Base-by-base conservation (phyloP, 2,888 invertebrate genomes). In the Clepsis dumicolana region DNA sequence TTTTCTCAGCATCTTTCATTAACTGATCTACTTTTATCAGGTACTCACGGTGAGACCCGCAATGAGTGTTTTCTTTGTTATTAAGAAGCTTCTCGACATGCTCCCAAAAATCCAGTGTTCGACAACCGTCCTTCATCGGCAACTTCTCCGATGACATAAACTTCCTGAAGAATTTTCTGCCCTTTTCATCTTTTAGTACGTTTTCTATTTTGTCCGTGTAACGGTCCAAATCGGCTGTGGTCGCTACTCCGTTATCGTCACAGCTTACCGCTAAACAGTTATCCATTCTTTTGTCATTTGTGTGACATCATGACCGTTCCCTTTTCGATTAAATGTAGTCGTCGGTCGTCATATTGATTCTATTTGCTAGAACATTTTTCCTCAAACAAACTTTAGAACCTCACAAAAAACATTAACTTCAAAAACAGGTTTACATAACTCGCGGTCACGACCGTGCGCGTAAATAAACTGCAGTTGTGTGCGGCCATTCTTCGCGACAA, bases 121-220 rank as follows among this genome's bases (percentile, higher is more conserved):
- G 81, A 25, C 87, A 84, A 14, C 93, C 94, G 71, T 87, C 83
- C 73, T 80, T 85, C 81, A 93, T n/a, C n/a, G n/a, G n/a, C n/a
- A n/a, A n/a, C n/a, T n/a, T 82, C 75, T 90, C 89, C 24, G 89
- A 85, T 2, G 91, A 86, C 91, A 94, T 92, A 73, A 91, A 94
- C 77, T 90, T 90, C 68, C 91, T 85, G 70, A 94, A 94, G 18
- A 93, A 75, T 70, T 86, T 85, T 65, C 91, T 84, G 0, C 94
- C 93, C 72, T 90, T 93, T 68, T 91, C 91, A 71, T 94, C 90
- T 62, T 85, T 90, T 52, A 94, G 84, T 48, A 94, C 88, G 79
- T 94, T 94, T 80, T 94, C 93, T 73, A 94, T 91, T 81, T 86
- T 91, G 75, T 94, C 94, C 65, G 94, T 93, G 73, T 86, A 94